Percentiles rank a stretch among this genome's conserved stretches.
These are phyloP conservation scores for Mellivora capensis DNA, from an alignment of 2,113 vertebrate genomes.

Conservation along the genomic window DNA sequence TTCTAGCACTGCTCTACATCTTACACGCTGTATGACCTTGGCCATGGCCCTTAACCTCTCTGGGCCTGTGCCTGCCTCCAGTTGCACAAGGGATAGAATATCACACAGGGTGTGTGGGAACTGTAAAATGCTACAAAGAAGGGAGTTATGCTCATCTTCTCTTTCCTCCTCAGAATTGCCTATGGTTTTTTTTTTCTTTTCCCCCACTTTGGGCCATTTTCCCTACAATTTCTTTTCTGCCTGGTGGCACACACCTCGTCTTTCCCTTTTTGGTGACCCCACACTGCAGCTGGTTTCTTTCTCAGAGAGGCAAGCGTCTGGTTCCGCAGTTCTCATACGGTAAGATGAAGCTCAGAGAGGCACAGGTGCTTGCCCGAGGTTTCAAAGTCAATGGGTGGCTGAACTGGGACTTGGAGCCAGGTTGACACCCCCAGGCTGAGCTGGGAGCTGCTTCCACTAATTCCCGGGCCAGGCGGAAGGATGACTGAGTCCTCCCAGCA, in stretches of 20 bases:
- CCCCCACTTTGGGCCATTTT: background rate
- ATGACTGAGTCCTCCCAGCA: background rate
- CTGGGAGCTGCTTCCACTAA: background rate
- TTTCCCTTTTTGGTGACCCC: background rate
- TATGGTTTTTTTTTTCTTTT: background rate
- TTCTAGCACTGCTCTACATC: background rate
- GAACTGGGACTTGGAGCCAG: background rate
- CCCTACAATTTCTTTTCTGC: background rate
- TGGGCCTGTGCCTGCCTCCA: conserved; percentile 11
- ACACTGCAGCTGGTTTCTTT: background rate
- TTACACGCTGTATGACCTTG: conserved; percentile 45
- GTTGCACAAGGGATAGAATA: conserved; percentile 11
- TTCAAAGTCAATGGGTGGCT: background rate
- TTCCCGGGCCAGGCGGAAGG: background rate
- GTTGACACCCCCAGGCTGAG: background rate
- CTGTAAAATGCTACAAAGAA: conserved; percentile 38
- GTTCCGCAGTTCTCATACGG: background rate
- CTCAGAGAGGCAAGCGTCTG: background rate
- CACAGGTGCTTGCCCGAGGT: background rate
- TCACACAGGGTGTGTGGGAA: background rate
- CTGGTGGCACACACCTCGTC: background rate
- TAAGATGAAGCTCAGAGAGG: background rate
- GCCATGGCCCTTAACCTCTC: conserved; percentile 41
- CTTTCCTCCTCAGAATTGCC: background rate
- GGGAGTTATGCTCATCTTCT: background rate